Evolutionary conservation across 2,113 vertebrate species (phyloP).

Genomic region (Perccottus glenii): DNA sequence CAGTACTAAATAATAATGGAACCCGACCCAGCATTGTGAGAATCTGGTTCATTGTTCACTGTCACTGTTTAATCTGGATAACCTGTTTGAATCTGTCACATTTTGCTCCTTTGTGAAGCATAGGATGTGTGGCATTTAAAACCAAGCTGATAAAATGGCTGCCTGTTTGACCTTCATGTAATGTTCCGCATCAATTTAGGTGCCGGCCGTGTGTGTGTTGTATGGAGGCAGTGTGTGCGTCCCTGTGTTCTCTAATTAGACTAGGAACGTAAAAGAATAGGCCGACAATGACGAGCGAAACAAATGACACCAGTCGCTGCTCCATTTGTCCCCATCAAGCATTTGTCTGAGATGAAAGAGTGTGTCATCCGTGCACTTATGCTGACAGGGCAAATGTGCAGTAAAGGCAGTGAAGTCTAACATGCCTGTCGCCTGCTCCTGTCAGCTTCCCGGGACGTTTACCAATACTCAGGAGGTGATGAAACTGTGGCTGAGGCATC

Average conservation of each 20-base stretch:
- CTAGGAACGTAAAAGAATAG: slow-evolving; percentile 49
- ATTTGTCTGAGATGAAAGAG: slow-evolving; percentile 53
- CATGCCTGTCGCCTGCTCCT: slow-evolving; percentile 38
- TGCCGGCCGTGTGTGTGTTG: slow-evolving; percentile 35
- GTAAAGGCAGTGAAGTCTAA: slow-evolving; percentile 36
- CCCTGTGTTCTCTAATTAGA: slow-evolving; percentile 59
- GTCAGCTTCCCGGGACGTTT: slow-evolving; percentile 26
- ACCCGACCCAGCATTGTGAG: background rate
- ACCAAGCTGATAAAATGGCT: slow-evolving; percentile 48
- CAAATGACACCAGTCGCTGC: slow-evolving; percentile 54
- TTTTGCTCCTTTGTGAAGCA: slow-evolving; percentile 27
- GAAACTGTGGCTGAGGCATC: slow-evolving; percentile 19
- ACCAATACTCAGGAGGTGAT: slow-evolving; percentile 26
- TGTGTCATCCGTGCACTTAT: slow-evolving; percentile 51
- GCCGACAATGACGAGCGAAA: slow-evolving; percentile 57
- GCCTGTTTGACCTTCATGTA: slow-evolving; percentile 66
- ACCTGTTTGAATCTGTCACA: slow-evolving; percentile 29
- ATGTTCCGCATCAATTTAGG: slow-evolving; percentile 53
- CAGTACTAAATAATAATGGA: slow-evolving; percentile 1
- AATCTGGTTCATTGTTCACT: slow-evolving; percentile 33
- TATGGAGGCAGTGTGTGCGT: background rate
- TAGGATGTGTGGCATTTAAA: slow-evolving; percentile 53
- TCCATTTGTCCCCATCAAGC: slow-evolving; percentile 54
- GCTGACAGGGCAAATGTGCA: slow-evolving; percentile 61
- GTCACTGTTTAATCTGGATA: slow-evolving; percentile 48